phyloP scores from a whole-genome alignment of 2,113 vertebrate genomes.

The Heterocephalus glaber region DNA sequence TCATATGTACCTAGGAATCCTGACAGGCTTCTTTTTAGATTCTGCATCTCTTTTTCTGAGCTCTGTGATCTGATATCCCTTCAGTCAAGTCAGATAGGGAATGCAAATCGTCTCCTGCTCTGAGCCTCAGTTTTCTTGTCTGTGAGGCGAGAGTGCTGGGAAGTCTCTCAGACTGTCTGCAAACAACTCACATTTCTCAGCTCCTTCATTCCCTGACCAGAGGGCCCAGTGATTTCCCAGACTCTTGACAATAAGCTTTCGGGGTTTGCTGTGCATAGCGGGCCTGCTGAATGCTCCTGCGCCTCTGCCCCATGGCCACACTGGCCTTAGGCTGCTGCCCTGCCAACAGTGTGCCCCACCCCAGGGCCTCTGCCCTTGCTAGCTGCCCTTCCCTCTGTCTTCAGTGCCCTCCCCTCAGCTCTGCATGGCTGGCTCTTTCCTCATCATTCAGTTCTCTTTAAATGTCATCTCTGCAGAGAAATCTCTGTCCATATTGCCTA shows the following conservation, averaged over 20 bases:
- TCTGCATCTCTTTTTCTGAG: background rate
- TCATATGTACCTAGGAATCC: too few relatives aligned
- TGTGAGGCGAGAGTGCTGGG: background rate
- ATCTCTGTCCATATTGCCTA: background rate
- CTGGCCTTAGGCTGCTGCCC: background rate
- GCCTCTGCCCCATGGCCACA: background rate
- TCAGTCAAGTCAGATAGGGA: background rate
- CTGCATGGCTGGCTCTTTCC: background rate
- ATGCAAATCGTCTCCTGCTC: rapidly evolving
- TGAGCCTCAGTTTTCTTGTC: background rate
- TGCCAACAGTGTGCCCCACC: background rate
- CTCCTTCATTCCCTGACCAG: background rate
- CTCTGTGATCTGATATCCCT: background rate
- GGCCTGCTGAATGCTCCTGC: background rate
- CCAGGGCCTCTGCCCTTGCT: background rate
- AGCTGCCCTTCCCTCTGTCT: rapidly evolving
- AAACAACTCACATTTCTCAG: background rate
- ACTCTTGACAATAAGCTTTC: background rate
- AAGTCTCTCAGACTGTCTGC: background rate
- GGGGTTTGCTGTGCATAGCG: background rate
- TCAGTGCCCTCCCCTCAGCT: background rate
- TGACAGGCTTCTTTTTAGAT: too few relatives aligned
- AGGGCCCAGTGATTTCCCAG: background rate
- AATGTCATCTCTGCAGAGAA: background rate
- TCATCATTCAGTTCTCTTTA: background rate